Percentiles rank a stretch among this genome's conserved stretches.
These are phyloP conservation scores for Eurypyga helias DNA, from an alignment of 2,113 vertebrate genomes.

Conservation along the genomic window DNA sequence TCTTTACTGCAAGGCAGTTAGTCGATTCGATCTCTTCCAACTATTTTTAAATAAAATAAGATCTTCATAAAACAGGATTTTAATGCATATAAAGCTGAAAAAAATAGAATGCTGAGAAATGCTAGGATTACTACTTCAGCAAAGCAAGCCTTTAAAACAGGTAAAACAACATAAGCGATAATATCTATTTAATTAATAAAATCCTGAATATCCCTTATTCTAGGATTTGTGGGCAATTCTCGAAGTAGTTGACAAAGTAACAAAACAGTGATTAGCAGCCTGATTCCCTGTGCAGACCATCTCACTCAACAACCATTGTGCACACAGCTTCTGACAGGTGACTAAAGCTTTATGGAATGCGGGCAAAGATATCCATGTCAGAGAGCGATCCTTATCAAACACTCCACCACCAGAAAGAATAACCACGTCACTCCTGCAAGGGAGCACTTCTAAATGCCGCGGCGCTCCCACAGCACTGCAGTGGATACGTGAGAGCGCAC, in stretches of 20 bases:
- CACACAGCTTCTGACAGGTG: background rate
- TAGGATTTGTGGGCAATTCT: background rate
- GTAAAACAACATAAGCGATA: background rate
- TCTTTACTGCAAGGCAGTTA: background rate
- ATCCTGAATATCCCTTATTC: background rate
- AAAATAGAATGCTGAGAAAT: background rate
- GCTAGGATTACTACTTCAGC: background rate
- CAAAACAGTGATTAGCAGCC: background rate
- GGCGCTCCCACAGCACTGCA: background rate
- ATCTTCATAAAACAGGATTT: background rate
- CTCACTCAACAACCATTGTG: constrained; percentile 18
- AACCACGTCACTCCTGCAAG: background rate
- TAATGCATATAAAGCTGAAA: background rate
- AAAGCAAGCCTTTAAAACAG: background rate
- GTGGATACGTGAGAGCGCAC: accelerated
- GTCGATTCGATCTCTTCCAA: background rate
- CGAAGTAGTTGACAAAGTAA: background rate
- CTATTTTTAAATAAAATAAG: background rate
- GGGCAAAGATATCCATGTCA: background rate
- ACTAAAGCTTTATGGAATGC: constrained; percentile 8
- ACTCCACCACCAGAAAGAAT: background rate
- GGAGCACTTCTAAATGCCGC: accelerated
- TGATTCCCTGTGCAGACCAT: background rate
- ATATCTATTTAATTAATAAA: background rate
- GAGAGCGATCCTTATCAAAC: background rate